Evolutionary conservation across 1,140 invertebrate species (phyloP), one percentile per base, ranked within the genome.

Genomic region (Centruroides vittatus): DNA sequence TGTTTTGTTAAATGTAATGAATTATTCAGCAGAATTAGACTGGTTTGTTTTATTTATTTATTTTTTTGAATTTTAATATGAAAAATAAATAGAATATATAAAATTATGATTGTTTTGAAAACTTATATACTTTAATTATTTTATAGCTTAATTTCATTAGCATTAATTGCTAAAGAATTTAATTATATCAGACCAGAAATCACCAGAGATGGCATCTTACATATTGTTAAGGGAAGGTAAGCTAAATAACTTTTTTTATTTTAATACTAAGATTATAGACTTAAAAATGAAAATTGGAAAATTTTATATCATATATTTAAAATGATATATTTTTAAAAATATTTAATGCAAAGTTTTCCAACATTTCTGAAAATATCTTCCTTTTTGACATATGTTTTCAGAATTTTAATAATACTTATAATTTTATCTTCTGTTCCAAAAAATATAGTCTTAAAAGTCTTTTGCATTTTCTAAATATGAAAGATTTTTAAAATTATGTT

Each of bases 111-210:
- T 63, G 23, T 23, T 23, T 23, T 23, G 23, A 23, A 53, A 36
- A 58, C 41, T 62, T 13, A 58, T 53, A 61, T 58, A 64, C 51
- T 9, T 47, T 60, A 23, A 54, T 65, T 55, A 36, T 62, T 64
- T 73, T 79, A 48, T 70, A 90, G 88, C 67, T 73, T 91, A 55
- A 77, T 91, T 67, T 78, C 86, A 23, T 81, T 93, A 66, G 79
- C 83, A 3, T 76, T 77, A 58, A 82, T 85, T 5, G 83, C 85
- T 12, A 78, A 76, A 66, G 83, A 88, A 69, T 79, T 82, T 61
- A 82, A 81, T 67, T 91, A 86, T 73, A 75, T 82, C 3, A 78
- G 80, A 54, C 89, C 90, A 3, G 71, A 72, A 7, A 69, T 93
- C 6, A 70, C 81, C 23, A 54, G 69, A 41, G 70, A 75, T 36